Percentiles rank a stretch among this genome's conserved stretches.
These are phyloP conservation scores for Hetaerina americana DNA, from an alignment of 1,140 invertebrate species.

Conservation along the genomic window DNA sequence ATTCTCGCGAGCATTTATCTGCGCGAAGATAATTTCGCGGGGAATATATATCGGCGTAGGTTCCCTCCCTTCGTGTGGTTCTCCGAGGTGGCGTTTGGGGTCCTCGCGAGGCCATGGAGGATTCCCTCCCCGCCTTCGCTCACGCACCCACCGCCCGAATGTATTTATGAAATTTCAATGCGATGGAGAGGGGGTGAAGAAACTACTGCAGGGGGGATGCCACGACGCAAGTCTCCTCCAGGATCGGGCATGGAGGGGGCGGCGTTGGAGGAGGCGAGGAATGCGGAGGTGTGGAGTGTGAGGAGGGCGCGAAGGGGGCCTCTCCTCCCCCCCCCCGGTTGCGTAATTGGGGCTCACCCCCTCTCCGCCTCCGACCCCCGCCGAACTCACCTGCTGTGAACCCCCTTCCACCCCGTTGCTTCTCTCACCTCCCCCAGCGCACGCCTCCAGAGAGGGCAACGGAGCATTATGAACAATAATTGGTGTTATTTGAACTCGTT, in stretches of 20 bases:
- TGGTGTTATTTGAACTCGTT: not conserved
- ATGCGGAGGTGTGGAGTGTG: not conserved
- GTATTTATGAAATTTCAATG: too few species aligned
- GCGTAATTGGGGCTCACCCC: not conserved
- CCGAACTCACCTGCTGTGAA: not conserved
- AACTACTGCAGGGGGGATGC: not conserved
- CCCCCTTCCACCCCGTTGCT: not conserved
- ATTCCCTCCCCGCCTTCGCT: too few species aligned
- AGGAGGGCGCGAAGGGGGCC: not conserved
- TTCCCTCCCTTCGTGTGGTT: too few species aligned
- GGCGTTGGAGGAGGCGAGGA: not conserved
- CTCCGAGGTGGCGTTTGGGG: too few species aligned
- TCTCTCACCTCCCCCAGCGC: not conserved
- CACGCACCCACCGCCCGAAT: too few species aligned
- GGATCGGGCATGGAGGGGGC: not conserved
- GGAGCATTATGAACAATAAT: not conserved
- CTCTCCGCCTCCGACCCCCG: not conserved
- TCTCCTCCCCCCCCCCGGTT: not conserved
- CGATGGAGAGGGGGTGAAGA: too few species aligned
- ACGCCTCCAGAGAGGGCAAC: not conserved
- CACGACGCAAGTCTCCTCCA: not conserved
- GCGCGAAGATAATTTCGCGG: too few species aligned
- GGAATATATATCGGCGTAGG: too few species aligned
- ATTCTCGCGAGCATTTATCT: too few species aligned
- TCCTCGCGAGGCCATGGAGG: too few species aligned